A percentile compares a stretch with the other conserved stretches of the same genome.
phyloP scores from a whole-genome alignment of 2,888 invertebrate species.

The Octonoba sinensis region DNA sequence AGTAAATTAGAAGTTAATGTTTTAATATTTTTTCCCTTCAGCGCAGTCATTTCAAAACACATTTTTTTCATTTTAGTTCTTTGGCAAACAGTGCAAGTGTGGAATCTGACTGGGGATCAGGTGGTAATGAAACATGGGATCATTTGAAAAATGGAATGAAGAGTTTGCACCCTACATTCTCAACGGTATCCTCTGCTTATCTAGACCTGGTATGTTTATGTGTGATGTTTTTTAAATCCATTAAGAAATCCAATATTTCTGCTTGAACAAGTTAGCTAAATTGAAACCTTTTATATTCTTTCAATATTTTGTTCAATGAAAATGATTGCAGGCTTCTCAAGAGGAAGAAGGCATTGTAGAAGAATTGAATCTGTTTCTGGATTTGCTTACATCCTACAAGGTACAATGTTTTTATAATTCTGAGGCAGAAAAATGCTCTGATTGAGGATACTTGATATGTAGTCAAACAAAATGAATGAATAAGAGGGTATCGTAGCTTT shows the following conservation, averaged over 20 bases:
- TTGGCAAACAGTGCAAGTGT: slow-evolving; percentile 68
- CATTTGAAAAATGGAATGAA: slow-evolving; percentile 58
- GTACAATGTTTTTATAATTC: slow-evolving; percentile 61
- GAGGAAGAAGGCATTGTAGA: slow-evolving; percentile 71
- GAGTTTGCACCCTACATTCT: slow-evolving; percentile 52
- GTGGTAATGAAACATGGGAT: slow-evolving; percentile 63
- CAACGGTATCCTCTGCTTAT: slow-evolving; percentile 55
- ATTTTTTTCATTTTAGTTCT: slow-evolving; percentile 43
- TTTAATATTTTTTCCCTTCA: too few relatives aligned
- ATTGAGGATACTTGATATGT: too few relatives aligned
- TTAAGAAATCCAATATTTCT: not conserved
- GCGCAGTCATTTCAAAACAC: too few relatives aligned
- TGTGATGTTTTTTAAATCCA: not conserved
- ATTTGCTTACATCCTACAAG: slow-evolving; percentile 70
- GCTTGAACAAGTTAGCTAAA: not conserved
- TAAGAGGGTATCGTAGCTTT: too few relatives aligned
- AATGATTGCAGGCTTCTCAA: slow-evolving; percentile 32
- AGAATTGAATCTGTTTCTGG: slow-evolving; percentile 70
- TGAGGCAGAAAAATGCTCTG: too few relatives aligned
- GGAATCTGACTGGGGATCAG: slow-evolving; percentile 64
- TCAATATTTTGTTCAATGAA: not conserved
- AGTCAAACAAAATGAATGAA: too few relatives aligned
- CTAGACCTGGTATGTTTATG: slow-evolving; percentile 41
- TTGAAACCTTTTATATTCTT: not conserved
- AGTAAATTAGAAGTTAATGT: too few relatives aligned